Base-by-base conservation (phyloP, 2,113 vertebrate genomes). In the Oceanites oceanicus region DNA sequence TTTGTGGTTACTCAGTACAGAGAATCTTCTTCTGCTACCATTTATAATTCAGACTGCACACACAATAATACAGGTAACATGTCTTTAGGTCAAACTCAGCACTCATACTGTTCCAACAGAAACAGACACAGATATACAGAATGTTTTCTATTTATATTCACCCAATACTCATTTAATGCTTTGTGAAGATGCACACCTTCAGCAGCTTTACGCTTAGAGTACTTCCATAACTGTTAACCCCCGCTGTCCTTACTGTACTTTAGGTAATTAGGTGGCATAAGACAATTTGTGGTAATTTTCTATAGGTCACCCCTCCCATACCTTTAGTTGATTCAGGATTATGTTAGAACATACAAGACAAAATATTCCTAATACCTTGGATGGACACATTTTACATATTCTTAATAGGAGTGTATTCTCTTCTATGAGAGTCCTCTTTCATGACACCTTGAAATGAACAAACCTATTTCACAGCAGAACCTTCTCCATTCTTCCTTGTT, bases 101-200 rank as follows among this genome's bases (percentile, higher is more conserved):
- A 79, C 25, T 90, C n/a, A 18, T 73, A 25, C n/a, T 81, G 25
- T 67, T 94, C 67, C 71, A 88, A 74, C 63, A 91, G 67, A 91
- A 95, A 90, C 59, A 87, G 29, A 42, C 26, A 63, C 5, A 84
- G 34, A 50, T 40, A 88, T 15, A 88, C 32, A 86, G 73, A 92
- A 81, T 23, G 8, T 9, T 76, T 92, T 61, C 55, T 93, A 65
- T 93, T 90, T 94, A 70, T 90, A 85, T 55, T 93, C 42, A 84
- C 15, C 21, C 25, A 63, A 25, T 59, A 92, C 23, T 83, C 34
- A 73, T 73, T 74, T 92, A 67, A 45, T 27, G 47, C n/a, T 86
- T 47, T 6, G 3, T 86, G 61, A 95, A 84, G 40, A 56, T 76
- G 66, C 83, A 89, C 38, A 95, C n/a, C 27, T 95, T 82, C 55